These are phyloP conservation scores for Platynereis dumerilii DNA, from an alignment of 2,888 invertebrate species.

Conservation along the genomic window DNA sequence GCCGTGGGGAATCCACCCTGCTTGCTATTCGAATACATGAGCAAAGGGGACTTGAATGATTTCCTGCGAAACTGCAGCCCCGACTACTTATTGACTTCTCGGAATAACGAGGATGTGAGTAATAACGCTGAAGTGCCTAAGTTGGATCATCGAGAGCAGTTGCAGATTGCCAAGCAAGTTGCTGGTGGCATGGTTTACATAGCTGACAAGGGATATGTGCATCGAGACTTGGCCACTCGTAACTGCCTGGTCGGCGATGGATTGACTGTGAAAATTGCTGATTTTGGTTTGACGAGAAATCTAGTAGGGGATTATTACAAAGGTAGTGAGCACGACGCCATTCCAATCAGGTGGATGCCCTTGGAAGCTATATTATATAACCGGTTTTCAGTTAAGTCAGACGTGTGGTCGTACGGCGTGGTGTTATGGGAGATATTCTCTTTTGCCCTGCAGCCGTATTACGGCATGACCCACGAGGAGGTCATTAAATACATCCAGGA, in stretches of 20 bases:
- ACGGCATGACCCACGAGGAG: constrained; percentile 96
- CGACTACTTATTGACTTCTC: constrained; percentile 47
- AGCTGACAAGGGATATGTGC: constrained; percentile 92
- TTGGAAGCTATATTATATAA: constrained; percentile 94
- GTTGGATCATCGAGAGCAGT: constrained; percentile 79
- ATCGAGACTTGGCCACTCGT: constrained; percentile 92
- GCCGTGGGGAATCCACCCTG: constrained; percentile 97
- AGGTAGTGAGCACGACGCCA: constrained; percentile 76
- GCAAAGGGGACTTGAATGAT: constrained; percentile 93
- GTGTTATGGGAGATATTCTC: constrained; percentile 97
- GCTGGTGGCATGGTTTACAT: constrained; percentile 95
- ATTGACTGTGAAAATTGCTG: constrained; percentile 95
- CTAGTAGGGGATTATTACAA: constrained; percentile 92
- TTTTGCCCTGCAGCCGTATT: constrained; percentile 94
- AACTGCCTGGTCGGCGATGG: constrained; percentile 94
- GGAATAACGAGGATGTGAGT: constrained; percentile 25
- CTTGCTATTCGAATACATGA: constrained; percentile 96
- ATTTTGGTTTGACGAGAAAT: constrained; percentile 94
- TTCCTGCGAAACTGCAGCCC: constrained; percentile 80
- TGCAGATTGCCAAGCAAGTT: constrained; percentile 86
- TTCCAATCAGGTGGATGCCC: constrained; percentile 98
- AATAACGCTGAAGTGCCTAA: constrained; percentile 64
- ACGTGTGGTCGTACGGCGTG: constrained; percentile 97
- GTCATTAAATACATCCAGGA: constrained; percentile 93
- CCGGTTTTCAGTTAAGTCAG: constrained; percentile 93